phyloP scores from a whole-genome alignment of 2,797 vertebrate species.

The Bothrops alternatus region DNA sequence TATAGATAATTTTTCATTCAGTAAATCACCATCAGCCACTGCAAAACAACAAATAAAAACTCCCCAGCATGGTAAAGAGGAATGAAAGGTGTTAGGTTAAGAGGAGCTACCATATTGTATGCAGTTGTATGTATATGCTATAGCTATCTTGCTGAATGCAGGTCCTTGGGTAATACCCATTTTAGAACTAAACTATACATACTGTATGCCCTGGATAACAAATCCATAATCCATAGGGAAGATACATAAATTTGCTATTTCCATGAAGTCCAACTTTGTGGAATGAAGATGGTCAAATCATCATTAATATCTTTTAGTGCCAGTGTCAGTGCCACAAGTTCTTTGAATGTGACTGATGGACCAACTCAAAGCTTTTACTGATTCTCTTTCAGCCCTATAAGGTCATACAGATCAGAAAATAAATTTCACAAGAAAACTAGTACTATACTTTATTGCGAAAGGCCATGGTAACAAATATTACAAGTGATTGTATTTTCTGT shows the following conservation, averaged over 20 bases:
- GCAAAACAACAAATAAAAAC: neutral
- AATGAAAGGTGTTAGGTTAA: neutral
- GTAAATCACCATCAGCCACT: neutral
- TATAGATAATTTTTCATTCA: constrained; percentile 5
- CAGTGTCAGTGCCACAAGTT: neutral
- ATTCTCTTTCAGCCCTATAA: neutral
- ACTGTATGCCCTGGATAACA: neutral
- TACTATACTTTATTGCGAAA: neutral
- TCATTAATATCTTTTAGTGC: neutral
- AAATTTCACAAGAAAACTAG: neutral
- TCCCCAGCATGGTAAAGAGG: neutral
- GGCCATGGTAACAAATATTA: neutral
- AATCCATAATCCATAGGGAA: neutral
- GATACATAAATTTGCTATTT: neutral
- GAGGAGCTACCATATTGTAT: neutral
- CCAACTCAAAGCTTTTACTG: neutral
- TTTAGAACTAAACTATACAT: neutral
- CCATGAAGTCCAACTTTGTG: neutral
- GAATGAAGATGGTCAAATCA: neutral
- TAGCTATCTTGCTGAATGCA: neutral
- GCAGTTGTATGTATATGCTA: neutral
- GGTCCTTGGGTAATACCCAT: neutral
- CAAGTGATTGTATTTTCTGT: neutral
- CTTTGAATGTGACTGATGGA: neutral
- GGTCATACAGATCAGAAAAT: neutral